Conservation (phyloP, 2,888 invertebrate species). For the Brachyptera putata region DNA sequence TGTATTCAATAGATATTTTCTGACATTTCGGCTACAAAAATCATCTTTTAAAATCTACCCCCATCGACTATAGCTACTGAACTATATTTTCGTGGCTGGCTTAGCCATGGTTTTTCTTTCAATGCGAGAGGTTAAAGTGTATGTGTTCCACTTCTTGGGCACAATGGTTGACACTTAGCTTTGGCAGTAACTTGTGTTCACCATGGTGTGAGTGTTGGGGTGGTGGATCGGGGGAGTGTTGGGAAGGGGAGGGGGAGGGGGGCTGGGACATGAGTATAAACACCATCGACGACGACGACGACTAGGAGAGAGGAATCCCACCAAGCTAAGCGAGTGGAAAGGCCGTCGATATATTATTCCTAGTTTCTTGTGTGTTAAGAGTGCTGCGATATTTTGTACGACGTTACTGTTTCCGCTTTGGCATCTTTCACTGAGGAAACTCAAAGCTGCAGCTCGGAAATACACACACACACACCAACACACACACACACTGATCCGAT, state of each 20-base stretch:
- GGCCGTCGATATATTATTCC: slow-evolving; percentile 19
- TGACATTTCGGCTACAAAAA: not conserved
- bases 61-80: not conserved
- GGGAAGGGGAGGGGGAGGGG: not conserved
- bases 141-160: slow-evolving; percentile 21
- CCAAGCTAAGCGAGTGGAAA: slow-evolving; percentile 24
- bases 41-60: slow-evolving; percentile 5
- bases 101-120: not conserved
- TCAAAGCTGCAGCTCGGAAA: too few species aligned
- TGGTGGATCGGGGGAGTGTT: not conserved
- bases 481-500: slow-evolving; percentile 11
- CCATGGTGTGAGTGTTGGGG: not conserved
- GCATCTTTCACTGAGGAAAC: too few species aligned
- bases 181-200: slow-evolving; percentile 19
- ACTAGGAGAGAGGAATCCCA: not conserved
- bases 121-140: slow-evolving; percentile 12
- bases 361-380: slow-evolving; percentile 1
- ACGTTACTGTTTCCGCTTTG: slow-evolving; percentile 14
- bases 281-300: not conserved
- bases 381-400: slow-evolving; percentile 14
- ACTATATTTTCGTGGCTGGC: not conserved
- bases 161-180: slow-evolving; percentile 18
- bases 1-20: slow-evolving; percentile 20
- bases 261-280: not conserved
- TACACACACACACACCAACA: too few species aligned